Evolutionary conservation across 2,797 vertebrate species (phyloP).

Genomic region (Anguilla obscura): DNA sequence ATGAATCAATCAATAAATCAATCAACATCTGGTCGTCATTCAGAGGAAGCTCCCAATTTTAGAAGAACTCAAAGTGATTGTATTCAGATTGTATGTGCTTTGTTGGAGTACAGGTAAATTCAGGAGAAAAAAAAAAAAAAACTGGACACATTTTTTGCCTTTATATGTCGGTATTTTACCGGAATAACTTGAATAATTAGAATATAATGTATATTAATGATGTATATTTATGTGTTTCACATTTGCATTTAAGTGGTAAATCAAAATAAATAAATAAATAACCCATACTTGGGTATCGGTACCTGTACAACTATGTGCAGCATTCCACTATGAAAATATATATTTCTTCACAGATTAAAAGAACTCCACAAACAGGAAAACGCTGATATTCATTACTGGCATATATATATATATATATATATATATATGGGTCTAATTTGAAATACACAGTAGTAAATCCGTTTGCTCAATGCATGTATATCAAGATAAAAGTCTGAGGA

Average conservation of each 20-base stretch:
- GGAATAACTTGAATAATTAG: neutral
- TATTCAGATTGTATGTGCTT: neutral
- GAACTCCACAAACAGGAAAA: neutral
- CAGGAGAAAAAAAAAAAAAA: neutral
- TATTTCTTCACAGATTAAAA: neutral
- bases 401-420: neutral
- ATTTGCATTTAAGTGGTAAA: neutral
- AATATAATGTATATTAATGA: neutral
- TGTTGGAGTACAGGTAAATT: neutral
- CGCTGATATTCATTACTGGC: neutral
- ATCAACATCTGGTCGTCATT: neutral
- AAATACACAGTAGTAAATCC: slow-evolving; percentile 13
- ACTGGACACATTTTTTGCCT: neutral
- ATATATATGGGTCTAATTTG: neutral
- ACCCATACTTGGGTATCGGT: neutral
- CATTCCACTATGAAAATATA: neutral
- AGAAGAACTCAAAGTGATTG: neutral
- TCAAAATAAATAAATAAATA: slow-evolving; percentile 1
- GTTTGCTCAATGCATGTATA: neutral
- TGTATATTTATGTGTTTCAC: neutral
- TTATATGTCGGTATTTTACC: neutral
- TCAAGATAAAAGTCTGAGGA: slow-evolving; percentile 26
- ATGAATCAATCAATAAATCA: neutral
- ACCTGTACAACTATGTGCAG: neutral
- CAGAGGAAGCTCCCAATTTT: neutral